Evolutionary conservation across 1,140 invertebrate genomes (phyloP), one percentile per base, ranked within the genome.

Genomic region (Camponotus floridanus): DNA sequence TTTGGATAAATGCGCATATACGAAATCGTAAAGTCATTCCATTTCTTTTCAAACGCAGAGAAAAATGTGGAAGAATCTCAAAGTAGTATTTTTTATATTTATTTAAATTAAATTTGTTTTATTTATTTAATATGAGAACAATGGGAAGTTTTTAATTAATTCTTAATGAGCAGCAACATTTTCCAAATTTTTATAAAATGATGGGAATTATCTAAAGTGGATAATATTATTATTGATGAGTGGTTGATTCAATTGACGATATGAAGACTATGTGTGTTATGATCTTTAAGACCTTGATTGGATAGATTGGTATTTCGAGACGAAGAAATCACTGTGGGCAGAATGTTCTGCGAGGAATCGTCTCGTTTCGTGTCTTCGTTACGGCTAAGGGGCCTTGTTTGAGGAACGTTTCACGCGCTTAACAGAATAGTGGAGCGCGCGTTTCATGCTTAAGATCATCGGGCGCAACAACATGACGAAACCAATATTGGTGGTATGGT

Each of bases 1-100:
- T 90, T 90, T 88, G 0, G 31, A 90, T 64, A 76, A 86, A 90
- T 13, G 64, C 26, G 3, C 21, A 48, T 55, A 26, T 59, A 11
- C 21, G 18, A 26, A 57, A 83, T 76, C 71, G 71, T 68, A 64
- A 68, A n/a, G 45, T 51, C 18, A 9, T 21, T 13, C n/a, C 55
- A 70, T 57, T 81, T 26, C 67, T 59, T 42, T 31, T n/a, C 13
- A 2, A 67, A 39, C 2, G n/a, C 15, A 4, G 18, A 42, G 13
- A 67, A 61, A 33, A 6, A 45, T 31, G 13, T 3, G 13, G 2
- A 42, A 2, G 4, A 18, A 18, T 45, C 31, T 39, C 36, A 3
- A 51, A 67, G 15, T 39, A n/a, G 18, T 67, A 13, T 51, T 64
- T n/a, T n/a, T 59, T 42, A 59, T 18, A 18, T 26, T 21, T 42